A percentile compares a stretch with the other conserved stretches of the same genome.
These are phyloP conservation scores for Leptopilina syphax DNA, from an alignment of 2,888 invertebrate genomes.

Conservation along the genomic window DNA sequence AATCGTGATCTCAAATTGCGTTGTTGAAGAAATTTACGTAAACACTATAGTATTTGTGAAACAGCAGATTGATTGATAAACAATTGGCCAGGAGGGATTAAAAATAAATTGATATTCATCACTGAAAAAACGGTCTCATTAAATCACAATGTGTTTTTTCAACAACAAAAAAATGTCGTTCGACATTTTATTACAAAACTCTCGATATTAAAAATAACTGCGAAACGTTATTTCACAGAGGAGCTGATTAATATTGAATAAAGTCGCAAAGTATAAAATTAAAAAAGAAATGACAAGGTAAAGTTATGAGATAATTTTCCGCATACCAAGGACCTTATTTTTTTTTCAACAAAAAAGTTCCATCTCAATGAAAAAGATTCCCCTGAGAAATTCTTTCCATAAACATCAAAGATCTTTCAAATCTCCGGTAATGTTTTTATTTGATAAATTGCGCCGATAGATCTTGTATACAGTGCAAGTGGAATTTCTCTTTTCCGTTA, in stretches of 20 bases:
- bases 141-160: too few species aligned
- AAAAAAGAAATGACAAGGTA: neutral
- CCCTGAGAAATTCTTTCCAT: slow-evolving; percentile 23
- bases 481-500: slow-evolving; percentile 3
- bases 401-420: slow-evolving; percentile 33
- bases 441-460: slow-evolving; percentile 31
- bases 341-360: neutral
- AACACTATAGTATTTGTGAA: neutral
- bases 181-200: too few species aligned
- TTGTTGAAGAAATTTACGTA: neutral
- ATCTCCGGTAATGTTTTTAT: slow-evolving; percentile 18
- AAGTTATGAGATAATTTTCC: neutral
- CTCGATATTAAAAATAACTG: slow-evolving; percentile 3
- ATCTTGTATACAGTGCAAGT: neutral
- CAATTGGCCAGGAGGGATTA: neutral
- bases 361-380: slow-evolving; percentile 16
- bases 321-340: neutral
- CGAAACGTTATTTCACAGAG: neutral
- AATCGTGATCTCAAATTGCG: neutral
- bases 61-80: neutral
- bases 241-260: neutral
- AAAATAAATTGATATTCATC: neutral
- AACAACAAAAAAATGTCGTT: too few species aligned
- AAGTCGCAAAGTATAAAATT: neutral
- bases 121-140: neutral